Conservation (phyloP, 2,888 invertebrate species). For the Limnephilus marmoratus region DNA sequence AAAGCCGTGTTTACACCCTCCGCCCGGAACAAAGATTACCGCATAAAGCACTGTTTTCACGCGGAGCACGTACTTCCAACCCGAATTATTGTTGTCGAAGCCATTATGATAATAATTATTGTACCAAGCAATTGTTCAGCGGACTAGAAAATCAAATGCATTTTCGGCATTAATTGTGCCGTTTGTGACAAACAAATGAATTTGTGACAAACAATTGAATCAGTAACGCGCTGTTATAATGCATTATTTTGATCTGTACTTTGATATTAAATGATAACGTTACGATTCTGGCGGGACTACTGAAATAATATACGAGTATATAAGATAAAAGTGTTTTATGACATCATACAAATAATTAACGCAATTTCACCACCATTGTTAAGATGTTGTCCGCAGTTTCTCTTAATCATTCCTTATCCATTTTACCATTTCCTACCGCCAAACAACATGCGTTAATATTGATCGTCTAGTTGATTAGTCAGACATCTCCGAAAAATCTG, state of each 20-base stretch:
- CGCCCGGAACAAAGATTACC: constrained; percentile 47
- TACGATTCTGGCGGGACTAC: background rate
- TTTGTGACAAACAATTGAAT: constrained; percentile 24
- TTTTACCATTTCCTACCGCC: background rate
- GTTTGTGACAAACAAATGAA: constrained; percentile 22
- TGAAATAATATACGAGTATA: background rate
- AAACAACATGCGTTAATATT: no score
- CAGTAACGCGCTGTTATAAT: background rate
- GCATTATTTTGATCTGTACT: background rate
- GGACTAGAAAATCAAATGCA: constrained; percentile 31
- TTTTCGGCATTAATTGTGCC: constrained; percentile 29
- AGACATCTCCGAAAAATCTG: no score
- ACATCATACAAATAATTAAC: background rate
- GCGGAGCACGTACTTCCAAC: constrained; percentile 31
- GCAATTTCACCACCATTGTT: background rate
- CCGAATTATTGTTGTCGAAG: constrained; percentile 27
- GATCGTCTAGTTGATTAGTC: no score
- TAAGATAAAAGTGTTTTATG: no score
- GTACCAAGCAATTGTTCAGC: constrained; percentile 30
- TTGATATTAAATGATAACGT: background rate
- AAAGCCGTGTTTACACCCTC: constrained; percentile 62
- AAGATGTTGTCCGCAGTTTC: no score
- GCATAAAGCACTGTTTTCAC: constrained; percentile 41
- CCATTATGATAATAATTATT: constrained; percentile 28
- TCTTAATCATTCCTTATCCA: background rate